Base-by-base conservation (phyloP, 2,797 vertebrate genomes). In the Ambastaia sidthimunki region DNA sequence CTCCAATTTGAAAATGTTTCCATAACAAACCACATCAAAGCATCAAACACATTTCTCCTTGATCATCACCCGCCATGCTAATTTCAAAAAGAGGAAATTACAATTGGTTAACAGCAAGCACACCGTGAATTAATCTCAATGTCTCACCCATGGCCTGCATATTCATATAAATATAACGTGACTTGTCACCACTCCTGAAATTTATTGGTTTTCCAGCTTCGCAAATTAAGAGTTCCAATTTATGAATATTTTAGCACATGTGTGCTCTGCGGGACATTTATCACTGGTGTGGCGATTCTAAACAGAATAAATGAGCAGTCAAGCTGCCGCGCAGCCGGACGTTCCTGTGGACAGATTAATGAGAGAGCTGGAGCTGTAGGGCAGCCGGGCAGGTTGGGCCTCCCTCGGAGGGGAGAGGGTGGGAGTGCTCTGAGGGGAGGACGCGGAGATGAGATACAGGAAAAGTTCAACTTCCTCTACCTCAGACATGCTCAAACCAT, bases 241-340 rank as follows among this genome's bases (percentile, higher is more conserved):
- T 96, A 97, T 97, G 95, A 98, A 98, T 97, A 98, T 98, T 98
- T 98, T 95, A 97, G 93, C 95, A 96, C 95, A 95, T 96, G 95
- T 96, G 94, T 95, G 94, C 96, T 96, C 96, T 93, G 94, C 91
- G 93, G 96, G 96, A 95, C 96, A 95, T 96, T 97, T 96, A 96
- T 96, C 96, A 96, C 95, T 92, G 84, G 87, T 88, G 88, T 90
- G 86, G 89, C 95, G 95, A 94, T 96, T 97, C 96, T 96, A 97
- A 98, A 98, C 95, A 97, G 94, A 97, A 98, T 97, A 97, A 98
- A 98, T 97, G 96, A 97, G 95, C 95, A 98, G 96, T 95, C 95
- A 95, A 92, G 92, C 92, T 93, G 93, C 93, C 93, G 94, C 91
- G 90, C 93, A 92, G 93, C 93, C 92, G 90, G 94, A 94, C 92